Conservation (phyloP, 1,140 invertebrate genomes). For the Cydia pomonella region DNA sequence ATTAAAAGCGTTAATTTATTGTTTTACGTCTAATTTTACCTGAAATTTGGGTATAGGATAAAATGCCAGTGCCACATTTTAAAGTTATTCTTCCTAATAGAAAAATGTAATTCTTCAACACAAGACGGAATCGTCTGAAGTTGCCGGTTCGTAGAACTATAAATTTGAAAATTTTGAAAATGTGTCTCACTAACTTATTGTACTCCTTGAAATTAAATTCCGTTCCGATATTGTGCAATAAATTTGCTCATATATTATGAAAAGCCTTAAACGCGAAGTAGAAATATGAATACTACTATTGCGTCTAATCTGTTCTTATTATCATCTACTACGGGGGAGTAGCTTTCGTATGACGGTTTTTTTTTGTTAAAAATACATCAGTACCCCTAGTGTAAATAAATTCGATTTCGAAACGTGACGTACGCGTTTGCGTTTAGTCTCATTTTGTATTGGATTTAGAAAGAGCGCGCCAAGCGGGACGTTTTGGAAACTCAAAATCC, state of each 20-base stretch:
- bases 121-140: conserved; percentile 4
- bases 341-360: not conserved
- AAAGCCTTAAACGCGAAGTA: not conserved
- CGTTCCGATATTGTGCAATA: not conserved
- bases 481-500: too few species aligned
- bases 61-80: not conserved
- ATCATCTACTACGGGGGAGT: not conserved
- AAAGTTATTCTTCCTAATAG: not conserved
- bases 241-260: not conserved
- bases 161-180: too few species aligned
- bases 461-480: too few species aligned
- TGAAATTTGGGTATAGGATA: not conserved
- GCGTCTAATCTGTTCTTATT: not conserved
- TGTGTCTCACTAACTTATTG: too few species aligned
- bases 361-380: not conserved
- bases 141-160: not conserved
- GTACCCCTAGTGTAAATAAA: too few species aligned
- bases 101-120: not conserved
- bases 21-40: not conserved
- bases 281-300: not conserved
- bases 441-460: too few species aligned
- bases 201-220: too few species aligned
- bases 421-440: too few species aligned
- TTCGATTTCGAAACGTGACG: too few species aligned
- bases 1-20: not conserved